A percentile compares a stretch with the other conserved stretches of the same genome.
phyloP scores from a whole-genome alignment of 2,888 invertebrate species.

The Lasioglossum lativentre region DNA sequence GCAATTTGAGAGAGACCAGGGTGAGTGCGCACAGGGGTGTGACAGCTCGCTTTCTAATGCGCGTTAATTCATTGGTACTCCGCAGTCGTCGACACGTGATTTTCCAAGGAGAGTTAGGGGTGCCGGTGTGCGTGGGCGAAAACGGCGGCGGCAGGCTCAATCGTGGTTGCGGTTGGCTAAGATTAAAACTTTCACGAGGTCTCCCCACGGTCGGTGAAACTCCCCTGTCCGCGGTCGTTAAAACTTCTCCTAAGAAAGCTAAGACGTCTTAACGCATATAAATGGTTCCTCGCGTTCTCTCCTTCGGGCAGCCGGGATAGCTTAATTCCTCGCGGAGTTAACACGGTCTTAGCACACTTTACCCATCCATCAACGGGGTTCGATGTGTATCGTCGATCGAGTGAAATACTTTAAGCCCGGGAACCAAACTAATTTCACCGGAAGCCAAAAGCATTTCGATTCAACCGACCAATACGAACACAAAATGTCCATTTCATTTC shows the following conservation, averaged over 20 bases:
- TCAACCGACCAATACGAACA: neutral
- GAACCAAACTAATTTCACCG: neutral
- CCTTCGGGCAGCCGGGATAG: neutral
- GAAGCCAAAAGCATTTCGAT: neutral
- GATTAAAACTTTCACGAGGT: constrained; percentile 76
- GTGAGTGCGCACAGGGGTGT: neutral
- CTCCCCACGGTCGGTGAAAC: constrained; percentile 28
- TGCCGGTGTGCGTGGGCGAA: constrained; percentile 48
- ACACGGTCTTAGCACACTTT: constrained; percentile 19
- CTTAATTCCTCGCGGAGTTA: constrained; percentile 35
- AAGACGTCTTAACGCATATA: constrained; percentile 78
- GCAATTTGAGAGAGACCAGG: too few species aligned
- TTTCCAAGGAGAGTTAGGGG: neutral
- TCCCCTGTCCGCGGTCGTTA: constrained; percentile 76
- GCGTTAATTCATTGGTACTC: neutral
- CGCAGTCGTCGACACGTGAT: constrained; percentile 7
- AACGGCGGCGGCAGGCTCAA: constrained; percentile 63
- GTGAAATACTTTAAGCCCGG: neutral
- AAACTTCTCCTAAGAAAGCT: constrained; percentile 76
- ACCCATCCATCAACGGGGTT: neutral
- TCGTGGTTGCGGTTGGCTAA: constrained; percentile 68
- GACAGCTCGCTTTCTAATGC: neutral
- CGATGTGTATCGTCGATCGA: constrained; percentile 1
- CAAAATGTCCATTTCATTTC: neutral
- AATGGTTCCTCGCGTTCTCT: constrained; percentile 68